Conservation (phyloP, 2,113 vertebrate genomes). For the Microtus richardsoni region DNA sequence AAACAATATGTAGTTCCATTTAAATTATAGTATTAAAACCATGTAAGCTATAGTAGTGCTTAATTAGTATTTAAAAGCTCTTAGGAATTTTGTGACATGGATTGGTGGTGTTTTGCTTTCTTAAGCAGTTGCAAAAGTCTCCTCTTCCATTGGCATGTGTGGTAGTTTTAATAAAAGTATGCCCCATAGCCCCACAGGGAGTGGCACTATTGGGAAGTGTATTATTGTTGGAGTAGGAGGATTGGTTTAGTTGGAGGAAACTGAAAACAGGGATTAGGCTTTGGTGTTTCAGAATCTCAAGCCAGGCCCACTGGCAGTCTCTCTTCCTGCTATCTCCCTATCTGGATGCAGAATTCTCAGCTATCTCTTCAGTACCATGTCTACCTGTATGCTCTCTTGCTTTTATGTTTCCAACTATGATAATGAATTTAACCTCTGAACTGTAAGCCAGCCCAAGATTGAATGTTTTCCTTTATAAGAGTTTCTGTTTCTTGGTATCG, state of each 20-base stretch:
- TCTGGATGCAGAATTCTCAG: neutral
- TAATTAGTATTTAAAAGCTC: neutral
- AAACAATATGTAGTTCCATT: neutral
- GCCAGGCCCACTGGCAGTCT: neutral
- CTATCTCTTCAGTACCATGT: neutral
- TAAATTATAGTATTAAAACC: neutral
- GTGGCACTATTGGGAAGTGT: neutral
- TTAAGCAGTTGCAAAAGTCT: neutral
- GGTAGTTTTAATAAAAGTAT: neutral
- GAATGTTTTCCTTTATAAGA: neutral
- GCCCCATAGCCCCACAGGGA: fast-evolving
- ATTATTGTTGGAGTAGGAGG: neutral
- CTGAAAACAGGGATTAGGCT: too few relatives aligned
- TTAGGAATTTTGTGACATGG: neutral
- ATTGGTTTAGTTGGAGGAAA: neutral
- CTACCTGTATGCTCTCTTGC: too few relatives aligned
- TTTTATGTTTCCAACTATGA: neutral
- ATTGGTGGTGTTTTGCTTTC: too few relatives aligned
- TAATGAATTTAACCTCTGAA: neutral
- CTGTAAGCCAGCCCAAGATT: neutral
- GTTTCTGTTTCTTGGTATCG: too few relatives aligned
- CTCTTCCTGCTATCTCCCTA: neutral
- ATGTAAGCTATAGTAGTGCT: neutral
- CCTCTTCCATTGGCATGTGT: fast-evolving
- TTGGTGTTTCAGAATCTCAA: neutral